Conservation (phyloP, 2,888 invertebrate genomes). For the Melanostoma scalare region DNA sequence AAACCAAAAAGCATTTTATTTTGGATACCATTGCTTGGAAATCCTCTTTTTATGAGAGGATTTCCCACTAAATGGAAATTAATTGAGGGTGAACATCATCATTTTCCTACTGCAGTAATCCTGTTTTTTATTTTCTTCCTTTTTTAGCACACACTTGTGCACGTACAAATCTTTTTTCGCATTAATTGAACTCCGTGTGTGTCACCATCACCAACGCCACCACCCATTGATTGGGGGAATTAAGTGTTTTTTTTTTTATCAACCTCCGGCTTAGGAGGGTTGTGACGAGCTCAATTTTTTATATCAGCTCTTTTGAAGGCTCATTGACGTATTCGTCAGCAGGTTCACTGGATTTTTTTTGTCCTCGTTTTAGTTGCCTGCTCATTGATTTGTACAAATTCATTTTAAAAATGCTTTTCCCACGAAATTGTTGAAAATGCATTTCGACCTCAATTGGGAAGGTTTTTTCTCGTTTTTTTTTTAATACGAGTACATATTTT, state of each 20-base stretch:
- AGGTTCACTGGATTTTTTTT: constrained; percentile 46
- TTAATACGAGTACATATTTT: constrained; percentile 9
- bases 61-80: constrained; percentile 62
- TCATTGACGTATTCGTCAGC: constrained; percentile 61
- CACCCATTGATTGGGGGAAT: constrained; percentile 68
- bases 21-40: constrained; percentile 16
- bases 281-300: constrained; percentile 2
- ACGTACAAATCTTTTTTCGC: constrained; percentile 51
- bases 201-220: constrained; percentile 33
- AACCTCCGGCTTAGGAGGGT: constrained; percentile 57
- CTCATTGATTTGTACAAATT: constrained; percentile 57
- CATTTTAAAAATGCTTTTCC: constrained; percentile 67
- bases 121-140: constrained; percentile 34
- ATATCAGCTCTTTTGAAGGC: constrained; percentile 39
- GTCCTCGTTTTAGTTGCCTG: constrained; percentile 13
- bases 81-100: constrained; percentile 68
- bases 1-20: constrained; percentile 8
- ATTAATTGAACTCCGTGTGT: constrained; percentile 18
- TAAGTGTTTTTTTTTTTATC: constrained; percentile 66
- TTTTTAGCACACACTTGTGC: constrained; percentile 24
- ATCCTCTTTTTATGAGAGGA: constrained; percentile 17
- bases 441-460: constrained; percentile 44
- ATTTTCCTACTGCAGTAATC: constrained; percentile 65
- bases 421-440: constrained; percentile 66
- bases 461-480: constrained; percentile 25